phyloP scores from a whole-genome alignment of 2,888 invertebrate genomes.

The Euplagia quadripunctaria region DNA sequence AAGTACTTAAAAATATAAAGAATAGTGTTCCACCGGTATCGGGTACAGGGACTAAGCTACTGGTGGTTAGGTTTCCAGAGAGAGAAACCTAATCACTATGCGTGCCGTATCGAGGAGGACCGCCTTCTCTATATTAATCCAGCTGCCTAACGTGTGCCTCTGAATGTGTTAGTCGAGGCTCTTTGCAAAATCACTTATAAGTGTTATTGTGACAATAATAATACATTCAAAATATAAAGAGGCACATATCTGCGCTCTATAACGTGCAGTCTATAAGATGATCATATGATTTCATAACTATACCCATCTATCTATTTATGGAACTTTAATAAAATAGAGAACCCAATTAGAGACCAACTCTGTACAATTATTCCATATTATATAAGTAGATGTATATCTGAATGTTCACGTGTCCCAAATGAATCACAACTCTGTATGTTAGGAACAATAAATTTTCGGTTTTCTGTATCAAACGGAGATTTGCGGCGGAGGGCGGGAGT shows the following conservation, averaged over 20 bases:
- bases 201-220: background rate
- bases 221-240: background rate
- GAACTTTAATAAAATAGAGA: background rate
- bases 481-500: slow-evolving; percentile 77
- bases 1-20: too few relatives aligned
- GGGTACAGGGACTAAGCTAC: too few relatives aligned
- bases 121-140: too few relatives aligned
- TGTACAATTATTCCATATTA: slow-evolving; percentile 3
- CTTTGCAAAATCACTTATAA: too few relatives aligned
- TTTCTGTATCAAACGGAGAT: slow-evolving; percentile 82
- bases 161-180: too few relatives aligned
- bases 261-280: background rate
- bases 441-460: slow-evolving; percentile 81
- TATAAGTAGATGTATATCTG: background rate
- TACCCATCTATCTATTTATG: background rate
- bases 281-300: background rate
- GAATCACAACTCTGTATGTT: slow-evolving; percentile 66
- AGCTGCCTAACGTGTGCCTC: too few relatives aligned
- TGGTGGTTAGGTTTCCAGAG: too few relatives aligned
- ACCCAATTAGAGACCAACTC: background rate
- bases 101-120: too few relatives aligned
- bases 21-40: too few relatives aligned
- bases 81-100: too few relatives aligned
- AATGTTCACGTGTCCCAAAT: slow-evolving; percentile 35
- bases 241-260: background rate